Conservation (phyloP, 2,888 invertebrate species). For the Drosophila formosana region DNA sequence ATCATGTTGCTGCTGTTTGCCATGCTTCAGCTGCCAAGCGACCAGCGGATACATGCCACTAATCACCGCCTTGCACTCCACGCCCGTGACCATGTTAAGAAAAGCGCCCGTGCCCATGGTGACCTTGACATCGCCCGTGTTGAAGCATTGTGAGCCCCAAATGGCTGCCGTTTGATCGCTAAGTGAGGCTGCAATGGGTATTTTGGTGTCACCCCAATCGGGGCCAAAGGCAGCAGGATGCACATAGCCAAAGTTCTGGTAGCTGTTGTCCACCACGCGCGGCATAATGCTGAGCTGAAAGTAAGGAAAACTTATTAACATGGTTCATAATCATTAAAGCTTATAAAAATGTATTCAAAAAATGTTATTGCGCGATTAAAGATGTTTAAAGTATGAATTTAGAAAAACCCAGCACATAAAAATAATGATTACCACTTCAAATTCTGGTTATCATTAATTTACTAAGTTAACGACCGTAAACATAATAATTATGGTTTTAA, state of each 20-base stretch:
- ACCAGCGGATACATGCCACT: constrained; percentile 96
- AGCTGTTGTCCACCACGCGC: constrained; percentile 91
- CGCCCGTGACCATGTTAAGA: constrained; percentile 93
- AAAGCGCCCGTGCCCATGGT: constrained; percentile 97
- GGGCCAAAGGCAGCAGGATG: constrained; percentile 90
- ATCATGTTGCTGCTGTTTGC: constrained; percentile 71
- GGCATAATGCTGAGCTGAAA: constrained; percentile 91
- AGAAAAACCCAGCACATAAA: too few species aligned
- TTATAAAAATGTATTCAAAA: too few species aligned
- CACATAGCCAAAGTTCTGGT: constrained; percentile 89
- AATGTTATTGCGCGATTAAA: too few species aligned
- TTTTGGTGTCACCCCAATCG: constrained; percentile 84
- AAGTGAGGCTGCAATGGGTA: constrained; percentile 88
- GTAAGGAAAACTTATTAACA: background rate
- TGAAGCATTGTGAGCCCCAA: constrained; percentile 94
- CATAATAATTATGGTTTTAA: too few species aligned
- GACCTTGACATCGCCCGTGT: constrained; percentile 92
- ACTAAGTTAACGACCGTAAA: too few species aligned
- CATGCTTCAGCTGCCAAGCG: constrained; percentile 88
- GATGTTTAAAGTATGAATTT: too few species aligned
- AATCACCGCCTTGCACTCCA: constrained; percentile 91
- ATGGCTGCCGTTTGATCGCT: constrained; percentile 93
- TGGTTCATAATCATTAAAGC: too few species aligned
- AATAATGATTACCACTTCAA: too few species aligned
- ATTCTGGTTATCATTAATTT: too few species aligned